Conservation (phyloP, 2,888 invertebrate genomes). For the Cyclophora punctaria region DNA sequence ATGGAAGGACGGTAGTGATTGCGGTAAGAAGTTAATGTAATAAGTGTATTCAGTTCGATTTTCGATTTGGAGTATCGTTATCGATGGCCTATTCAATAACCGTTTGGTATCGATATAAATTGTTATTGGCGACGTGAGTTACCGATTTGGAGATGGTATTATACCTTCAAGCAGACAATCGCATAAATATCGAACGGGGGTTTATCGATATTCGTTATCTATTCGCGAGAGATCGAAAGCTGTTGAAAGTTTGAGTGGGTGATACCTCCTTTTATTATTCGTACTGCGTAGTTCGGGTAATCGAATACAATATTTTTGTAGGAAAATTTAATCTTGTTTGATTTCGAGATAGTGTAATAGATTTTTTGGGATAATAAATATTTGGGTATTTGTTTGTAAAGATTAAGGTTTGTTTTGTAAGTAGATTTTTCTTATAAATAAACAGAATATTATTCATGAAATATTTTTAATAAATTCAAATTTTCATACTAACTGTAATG, state of each 20-base stretch:
- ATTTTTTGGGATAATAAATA: not conserved
- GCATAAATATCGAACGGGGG: slow-evolving; percentile 55
- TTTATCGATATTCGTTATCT: slow-evolving; percentile 58
- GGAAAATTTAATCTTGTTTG: slow-evolving; percentile 13
- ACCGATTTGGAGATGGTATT: slow-evolving; percentile 59
- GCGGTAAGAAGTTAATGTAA: not conserved
- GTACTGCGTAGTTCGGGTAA: slow-evolving; percentile 15
- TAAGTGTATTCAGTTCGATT: slow-evolving; percentile 5
- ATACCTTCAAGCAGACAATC: slow-evolving; percentile 55
- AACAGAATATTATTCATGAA: too few relatives aligned
- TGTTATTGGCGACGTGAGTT: slow-evolving; percentile 66
- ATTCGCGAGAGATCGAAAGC: slow-evolving; percentile 42
- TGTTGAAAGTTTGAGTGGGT: slow-evolving; percentile 46
- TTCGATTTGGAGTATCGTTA: slow-evolving; percentile 45
- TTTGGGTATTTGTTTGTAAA: too few relatives aligned
- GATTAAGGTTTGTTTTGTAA: too few relatives aligned
- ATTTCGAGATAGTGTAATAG: slow-evolving; percentile 5
- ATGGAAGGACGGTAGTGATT: slow-evolving; percentile 10
- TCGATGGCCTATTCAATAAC: slow-evolving; percentile 59
- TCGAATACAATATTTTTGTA: slow-evolving; percentile 11
- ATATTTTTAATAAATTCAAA: too few relatives aligned
- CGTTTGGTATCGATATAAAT: slow-evolving; percentile 62
- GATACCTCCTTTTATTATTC: slow-evolving; percentile 34
- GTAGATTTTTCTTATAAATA: too few relatives aligned
- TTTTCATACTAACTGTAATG: too few relatives aligned